Base-by-base conservation (phyloP, 2,797 vertebrate genomes). In the Protonibea diacanthus region DNA sequence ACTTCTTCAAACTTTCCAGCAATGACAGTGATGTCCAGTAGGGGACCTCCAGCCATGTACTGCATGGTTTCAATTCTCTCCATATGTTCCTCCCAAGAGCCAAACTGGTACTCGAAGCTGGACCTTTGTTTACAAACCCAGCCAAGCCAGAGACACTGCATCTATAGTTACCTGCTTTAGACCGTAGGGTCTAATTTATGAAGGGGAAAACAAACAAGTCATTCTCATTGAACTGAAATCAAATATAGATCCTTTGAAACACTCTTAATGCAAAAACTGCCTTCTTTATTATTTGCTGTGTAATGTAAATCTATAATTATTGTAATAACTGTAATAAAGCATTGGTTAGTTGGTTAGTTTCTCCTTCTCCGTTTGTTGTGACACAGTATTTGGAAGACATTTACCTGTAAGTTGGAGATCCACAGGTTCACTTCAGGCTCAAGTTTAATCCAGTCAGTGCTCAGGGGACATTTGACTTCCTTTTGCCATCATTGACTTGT, bases 61-160 rank as follows among this genome's bases (percentile, higher is more conserved):
- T 13, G 0, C 15, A 62, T 29, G 55, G 2, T 20, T n/a, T 76
- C 10, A 55, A 85, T 33, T 29, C 80, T 64, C 57, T 71, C 61
- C 48, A 56, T 66, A 29, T 73, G 81, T 25, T 23, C 74, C 3
- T 69, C 49, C 71, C 71, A 81, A 29, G 63, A 81, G 8, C 15
- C 11, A 20, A 83, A 81, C 58, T 42, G 71, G 71, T 78, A 86
- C 48, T 47, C 20, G 8, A 86, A 60, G 60, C 60, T 53, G 21
- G 64, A n/a, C n/a, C 42, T 78, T 5, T 58, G 59, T 56, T 73
- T 27, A 42, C 67, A 66, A 52, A 65, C 17, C 81, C 74, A 86
- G 29, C 71, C 29, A 86, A 47, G 14, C 63, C 78, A 61, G 81
- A 81, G 17, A 78, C 74, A 3, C 62, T 44, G 71, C 84, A 86